phyloP scores from a whole-genome alignment of 2,888 invertebrate species.

The Phaedon cochleariae region DNA sequence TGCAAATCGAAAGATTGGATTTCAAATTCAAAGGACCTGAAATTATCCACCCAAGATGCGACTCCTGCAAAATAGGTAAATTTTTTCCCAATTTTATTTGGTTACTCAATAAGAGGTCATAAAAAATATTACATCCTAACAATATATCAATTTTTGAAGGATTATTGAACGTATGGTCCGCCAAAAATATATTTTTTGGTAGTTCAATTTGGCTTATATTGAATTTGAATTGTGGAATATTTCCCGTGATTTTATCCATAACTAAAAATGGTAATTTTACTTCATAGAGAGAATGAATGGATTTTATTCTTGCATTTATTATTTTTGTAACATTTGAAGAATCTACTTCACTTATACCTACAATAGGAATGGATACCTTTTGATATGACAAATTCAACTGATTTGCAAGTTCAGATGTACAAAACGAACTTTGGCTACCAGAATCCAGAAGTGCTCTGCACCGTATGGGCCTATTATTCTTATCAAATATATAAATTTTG shows the following conservation, averaged over 20 bases:
- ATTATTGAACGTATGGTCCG: not conserved
- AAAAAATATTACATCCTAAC: slow-evolving; percentile 7
- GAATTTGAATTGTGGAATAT: slow-evolving; percentile 12
- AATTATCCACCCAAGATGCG: slow-evolving; percentile 1
- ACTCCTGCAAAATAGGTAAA: slow-evolving; percentile 9
- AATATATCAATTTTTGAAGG: slow-evolving; percentile 2
- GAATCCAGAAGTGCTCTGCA: slow-evolving; percentile 4
- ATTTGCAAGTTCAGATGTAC: slow-evolving; percentile 4
- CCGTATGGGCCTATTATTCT: slow-evolving; percentile 9
- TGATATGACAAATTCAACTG: slow-evolving; percentile 5
- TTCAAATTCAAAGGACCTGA: slow-evolving; percentile 3
- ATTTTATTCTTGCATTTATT: slow-evolving; percentile 10
- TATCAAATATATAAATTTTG: slow-evolving; percentile 1
- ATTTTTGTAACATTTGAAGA: slow-evolving; percentile 11
- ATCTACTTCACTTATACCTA: slow-evolving; percentile 14
- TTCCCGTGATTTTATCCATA: slow-evolving; percentile 9
- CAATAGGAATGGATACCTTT: slow-evolving; percentile 5
- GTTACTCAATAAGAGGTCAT: slow-evolving; percentile 7
- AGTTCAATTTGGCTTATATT: not conserved
- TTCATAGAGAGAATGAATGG: not conserved
- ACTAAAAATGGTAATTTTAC: slow-evolving; percentile 8
- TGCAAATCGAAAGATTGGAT: not conserved
- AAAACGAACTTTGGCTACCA: slow-evolving; percentile 11
- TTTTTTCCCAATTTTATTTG: slow-evolving; percentile 2
- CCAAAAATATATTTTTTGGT: slow-evolving; percentile 9